A percentile compares a stretch with the other conserved stretches of the same genome.
phyloP scores from a whole-genome alignment of 2,888 invertebrate genomes.

The Pherbina coryleti region DNA sequence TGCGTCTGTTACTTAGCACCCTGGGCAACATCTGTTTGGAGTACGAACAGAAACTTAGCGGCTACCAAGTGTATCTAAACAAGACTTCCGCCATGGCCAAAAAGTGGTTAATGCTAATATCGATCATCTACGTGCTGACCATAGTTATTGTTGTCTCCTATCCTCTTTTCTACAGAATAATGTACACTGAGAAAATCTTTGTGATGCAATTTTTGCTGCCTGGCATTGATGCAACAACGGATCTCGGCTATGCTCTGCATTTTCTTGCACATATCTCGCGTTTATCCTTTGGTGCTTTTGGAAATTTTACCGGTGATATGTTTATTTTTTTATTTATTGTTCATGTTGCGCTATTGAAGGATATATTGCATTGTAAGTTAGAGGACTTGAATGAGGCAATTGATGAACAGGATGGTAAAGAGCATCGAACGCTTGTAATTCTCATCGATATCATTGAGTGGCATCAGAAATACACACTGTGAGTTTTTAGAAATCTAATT shows the following conservation, averaged over 20 bases:
- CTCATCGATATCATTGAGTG: no score
- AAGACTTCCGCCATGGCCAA: slow-evolving; percentile 33
- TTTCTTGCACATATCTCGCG: slow-evolving; percentile 42
- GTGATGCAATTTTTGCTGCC: no score
- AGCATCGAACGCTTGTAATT: no score
- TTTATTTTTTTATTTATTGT: slow-evolving; percentile 53
- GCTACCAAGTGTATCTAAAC: slow-evolving; percentile 47
- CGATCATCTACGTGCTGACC: no score
- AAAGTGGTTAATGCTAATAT: no score
- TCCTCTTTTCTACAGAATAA: no score
- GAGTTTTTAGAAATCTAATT: no score
- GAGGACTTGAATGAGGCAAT: not conserved
- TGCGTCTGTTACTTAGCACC: slow-evolving; percentile 42
- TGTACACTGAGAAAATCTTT: no score
- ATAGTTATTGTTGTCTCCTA: no score
- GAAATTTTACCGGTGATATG: slow-evolving; percentile 58
- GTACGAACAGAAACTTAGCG: slow-evolving; percentile 47
- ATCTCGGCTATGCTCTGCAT: slow-evolving; percentile 39
- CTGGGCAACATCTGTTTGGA: slow-evolving; percentile 51
- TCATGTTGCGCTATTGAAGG: slow-evolving; percentile 55
- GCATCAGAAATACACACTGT: no score
- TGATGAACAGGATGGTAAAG: not conserved
- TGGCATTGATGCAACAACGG: no score
- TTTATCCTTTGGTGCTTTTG: slow-evolving; percentile 52
- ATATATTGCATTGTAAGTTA: slow-evolving; percentile 49